Evolutionary conservation across 2,888 invertebrate species (phyloP), one percentile per base, ranked within the genome.

Genomic region (Leptopilina myrica): DNA sequence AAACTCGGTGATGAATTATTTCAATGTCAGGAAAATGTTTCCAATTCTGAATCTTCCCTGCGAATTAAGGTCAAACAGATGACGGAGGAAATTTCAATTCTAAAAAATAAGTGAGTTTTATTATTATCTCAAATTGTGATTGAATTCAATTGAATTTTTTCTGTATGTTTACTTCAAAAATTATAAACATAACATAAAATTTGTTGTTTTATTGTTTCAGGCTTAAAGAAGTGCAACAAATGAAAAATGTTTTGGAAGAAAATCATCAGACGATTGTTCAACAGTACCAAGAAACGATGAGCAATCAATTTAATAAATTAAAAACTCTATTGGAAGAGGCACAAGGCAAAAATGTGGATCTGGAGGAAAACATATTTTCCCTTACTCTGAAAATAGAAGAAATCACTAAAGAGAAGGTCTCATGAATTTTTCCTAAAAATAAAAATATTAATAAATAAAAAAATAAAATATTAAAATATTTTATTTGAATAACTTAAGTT

Each of bases 351-450:
- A 85, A 88, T 64, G 77, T 78, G 5, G 26, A 81, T 33, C 73
- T 88, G 9, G 81, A 87, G 56, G 83, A 85, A 20, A 87, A 85
- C 64, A 76, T 89, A 33, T 66, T 78, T n/a, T n/a, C 77, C n/a
- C 79, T 88, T 46, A 79, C 81, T 56, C 76, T 82, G 33, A 86
- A 88, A 69, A 79, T 90, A 14, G 86, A 87, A n/a, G 83, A 87
- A 78, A 77, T 86, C 65, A 84, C 62, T 66, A 78, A 77, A n/a
- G 85, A 85, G 77, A 88, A 88, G 85, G 89, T 89, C n/a, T 40
- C 2, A 6, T 7, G 40, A 65, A 65, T 43, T 43, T 66, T 66
- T 66, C 15, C 46, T 0, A 15, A 62, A 49, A 49, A 49, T 3
- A 8, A 49, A 49, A 49, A 49, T 11, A 49, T 11, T 11, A 33